phyloP scores from a whole-genome alignment of 2,888 invertebrate genomes.

The Shargacucullia verbasci region DNA sequence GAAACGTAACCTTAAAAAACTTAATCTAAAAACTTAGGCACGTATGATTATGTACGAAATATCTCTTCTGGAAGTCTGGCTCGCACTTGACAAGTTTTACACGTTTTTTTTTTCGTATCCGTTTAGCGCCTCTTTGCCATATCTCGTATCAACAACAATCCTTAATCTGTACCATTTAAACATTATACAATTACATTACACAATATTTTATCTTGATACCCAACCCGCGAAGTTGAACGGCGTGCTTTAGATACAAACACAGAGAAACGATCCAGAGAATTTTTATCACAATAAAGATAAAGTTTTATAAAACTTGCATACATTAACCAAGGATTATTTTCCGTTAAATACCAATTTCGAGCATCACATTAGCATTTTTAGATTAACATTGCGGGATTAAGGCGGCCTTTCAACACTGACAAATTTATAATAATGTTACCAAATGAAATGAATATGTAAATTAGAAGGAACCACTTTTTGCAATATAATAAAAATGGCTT shows the following conservation, averaged over 20 bases:
- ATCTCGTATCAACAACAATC: constrained; percentile 42
- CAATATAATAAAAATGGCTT: constrained; percentile 13
- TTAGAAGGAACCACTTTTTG: constrained; percentile 28
- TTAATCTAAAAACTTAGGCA: no score
- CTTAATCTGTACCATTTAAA: constrained; percentile 34
- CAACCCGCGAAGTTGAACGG: constrained; percentile 9
- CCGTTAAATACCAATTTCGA: constrained; percentile 38
- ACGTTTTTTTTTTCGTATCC: constrained; percentile 23
- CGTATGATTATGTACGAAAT: no score
- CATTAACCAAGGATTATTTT: constrained; percentile 20
- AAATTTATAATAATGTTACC: constrained; percentile 20
- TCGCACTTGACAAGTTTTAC: constrained; percentile 13
- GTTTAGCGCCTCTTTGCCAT: constrained; percentile 39
- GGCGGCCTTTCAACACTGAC: constrained; percentile 2
- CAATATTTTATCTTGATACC: constrained; percentile 36
- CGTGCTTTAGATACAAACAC: constrained; percentile 9
- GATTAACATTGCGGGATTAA: constrained; percentile 31
- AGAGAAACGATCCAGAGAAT: constrained; percentile 11
- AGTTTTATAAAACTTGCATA: constrained; percentile 17
- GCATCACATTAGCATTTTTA: constrained; percentile 50
- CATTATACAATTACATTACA: no score
- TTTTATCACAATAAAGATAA: constrained; percentile 21
- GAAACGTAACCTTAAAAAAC: no score
- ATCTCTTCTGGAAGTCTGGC: background rate
- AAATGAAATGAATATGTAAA: constrained; percentile 29